phyloP scores from a whole-genome alignment of 2,888 invertebrate genomes.

The Eubasilissa splendida region DNA sequence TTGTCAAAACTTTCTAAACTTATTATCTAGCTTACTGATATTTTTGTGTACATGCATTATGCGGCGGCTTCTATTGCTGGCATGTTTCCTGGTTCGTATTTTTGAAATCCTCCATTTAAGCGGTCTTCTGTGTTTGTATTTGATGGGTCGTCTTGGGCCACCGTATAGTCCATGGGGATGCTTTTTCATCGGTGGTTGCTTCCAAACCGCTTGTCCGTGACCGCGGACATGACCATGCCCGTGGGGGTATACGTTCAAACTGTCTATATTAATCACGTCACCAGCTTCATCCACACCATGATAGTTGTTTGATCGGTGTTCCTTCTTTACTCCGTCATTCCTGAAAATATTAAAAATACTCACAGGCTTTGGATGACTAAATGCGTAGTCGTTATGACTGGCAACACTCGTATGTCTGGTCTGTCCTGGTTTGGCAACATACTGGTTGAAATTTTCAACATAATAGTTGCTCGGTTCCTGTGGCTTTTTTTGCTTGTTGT shows the following conservation, averaged over 20 bases:
- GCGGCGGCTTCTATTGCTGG: neutral
- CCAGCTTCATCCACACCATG: constrained; percentile 23
- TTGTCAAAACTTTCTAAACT: constrained; percentile 3
- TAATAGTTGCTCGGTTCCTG: constrained; percentile 49
- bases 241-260: constrained; percentile 50
- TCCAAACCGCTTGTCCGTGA: neutral
- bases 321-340: constrained; percentile 18
- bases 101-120: constrained; percentile 46
- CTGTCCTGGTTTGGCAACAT: constrained; percentile 36
- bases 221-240: constrained; percentile 34
- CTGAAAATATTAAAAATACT: constrained; percentile 49
- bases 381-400: constrained; percentile 7
- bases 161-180: constrained; percentile 30
- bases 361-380: constrained; percentile 30
- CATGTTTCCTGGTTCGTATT: constrained; percentile 22
- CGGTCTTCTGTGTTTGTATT: constrained; percentile 49
- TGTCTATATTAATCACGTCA: constrained; percentile 50
- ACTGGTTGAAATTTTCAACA: constrained; percentile 53
- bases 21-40: constrained; percentile 41
- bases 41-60: constrained; percentile 45
- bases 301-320: constrained; percentile 5
- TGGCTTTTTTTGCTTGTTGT: constrained; percentile 13
- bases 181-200: constrained; percentile 14
- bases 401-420: neutral
- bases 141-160: constrained; percentile 40